Base-by-base conservation (phyloP, 2,797 vertebrate genomes). In the Lutjanus argentimaculatus region DNA sequence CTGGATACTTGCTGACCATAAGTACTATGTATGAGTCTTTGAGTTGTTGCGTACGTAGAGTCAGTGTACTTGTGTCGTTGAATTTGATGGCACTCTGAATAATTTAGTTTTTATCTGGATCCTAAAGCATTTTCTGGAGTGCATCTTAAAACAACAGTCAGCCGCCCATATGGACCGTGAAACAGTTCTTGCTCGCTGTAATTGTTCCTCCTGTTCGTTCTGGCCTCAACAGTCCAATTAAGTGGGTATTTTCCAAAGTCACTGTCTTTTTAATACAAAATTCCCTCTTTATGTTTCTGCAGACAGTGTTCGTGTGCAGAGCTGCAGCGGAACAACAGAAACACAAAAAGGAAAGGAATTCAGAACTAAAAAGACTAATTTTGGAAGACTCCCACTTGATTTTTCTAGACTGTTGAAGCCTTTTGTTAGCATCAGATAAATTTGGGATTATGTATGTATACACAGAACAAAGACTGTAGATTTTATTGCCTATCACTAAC, bases 341-440 rank as follows among this genome's bases (percentile, higher is more conserved):
- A 48, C 7, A 72, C 56, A 74, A 21, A 74, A 49, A 49, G 43
- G 22, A 51, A 59, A 11, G 16, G 63, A n/a, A 52, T 51, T 17
- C 52, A 12, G 22, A 36, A 30, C 16, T 48, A 17, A 65, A 66
- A 49, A 51, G 62, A 25, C 8, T 10, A 48, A 15, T 46, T 64
- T 25, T 66, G 46, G 19, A 40, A 52, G 48, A 40, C 30, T 16
- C 3, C 13, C 19, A 19, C 30, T 45, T 62, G 40, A 13, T 52
- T 63, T 63, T 51, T 42, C 30, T 36, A 40, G 57, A 1, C 57
- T 61, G 46, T 49, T 51, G 15, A 72, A 43, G 59, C 10, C n/a
- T 52, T n/a, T 14, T 59, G 45, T 59, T 53, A 2, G 69, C 46
- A n/a, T 71, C 30, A 71, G 25, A 71, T 62, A 72, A 52, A 4